These are phyloP conservation scores for Drosophila biarmipes DNA, from an alignment of 1,140 invertebrate genomes.

Conservation along the genomic window DNA sequence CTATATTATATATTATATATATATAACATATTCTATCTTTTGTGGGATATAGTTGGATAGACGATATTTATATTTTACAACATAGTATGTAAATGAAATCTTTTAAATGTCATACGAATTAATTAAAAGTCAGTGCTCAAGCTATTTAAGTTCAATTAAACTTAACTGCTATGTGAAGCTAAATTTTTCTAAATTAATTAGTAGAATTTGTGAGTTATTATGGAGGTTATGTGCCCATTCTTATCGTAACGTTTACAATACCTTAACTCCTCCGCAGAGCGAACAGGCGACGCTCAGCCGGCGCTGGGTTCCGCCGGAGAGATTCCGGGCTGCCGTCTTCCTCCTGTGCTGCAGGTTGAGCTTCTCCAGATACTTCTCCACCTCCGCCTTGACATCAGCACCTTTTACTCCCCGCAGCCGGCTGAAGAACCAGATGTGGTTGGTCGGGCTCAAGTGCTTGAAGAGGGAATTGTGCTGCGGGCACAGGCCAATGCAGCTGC, in stretches of 20 bases:
- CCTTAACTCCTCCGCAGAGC: constrained; percentile 87
- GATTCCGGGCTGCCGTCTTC: constrained; percentile 55
- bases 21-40: too few species aligned
- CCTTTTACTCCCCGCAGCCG: constrained; percentile 32
- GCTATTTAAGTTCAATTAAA: too few species aligned
- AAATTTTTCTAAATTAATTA: too few species aligned
- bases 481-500: constrained; percentile 89
- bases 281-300: constrained; percentile 91
- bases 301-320: constrained; percentile 94
- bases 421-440: constrained; percentile 88
- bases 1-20: too few species aligned
- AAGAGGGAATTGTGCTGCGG: constrained; percentile 97
- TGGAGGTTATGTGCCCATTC: too few species aligned
- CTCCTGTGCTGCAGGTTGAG: constrained; percentile 39
- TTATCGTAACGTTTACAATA: background rate
- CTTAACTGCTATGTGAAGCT: too few species aligned
- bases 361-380: constrained; percentile 25
- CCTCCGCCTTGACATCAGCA: constrained; percentile 18
- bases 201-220: too few species aligned
- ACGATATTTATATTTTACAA: too few species aligned
- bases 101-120: too few species aligned
- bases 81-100: too few species aligned
- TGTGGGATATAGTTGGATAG: too few species aligned
- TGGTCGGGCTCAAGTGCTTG: constrained; percentile 92
- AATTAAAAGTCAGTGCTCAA: too few species aligned